Percentiles rank a stretch among this genome's conserved stretches.
phyloP scores from a whole-genome alignment of 2,888 invertebrate genomes.

The Baronia brevicornis region DNA sequence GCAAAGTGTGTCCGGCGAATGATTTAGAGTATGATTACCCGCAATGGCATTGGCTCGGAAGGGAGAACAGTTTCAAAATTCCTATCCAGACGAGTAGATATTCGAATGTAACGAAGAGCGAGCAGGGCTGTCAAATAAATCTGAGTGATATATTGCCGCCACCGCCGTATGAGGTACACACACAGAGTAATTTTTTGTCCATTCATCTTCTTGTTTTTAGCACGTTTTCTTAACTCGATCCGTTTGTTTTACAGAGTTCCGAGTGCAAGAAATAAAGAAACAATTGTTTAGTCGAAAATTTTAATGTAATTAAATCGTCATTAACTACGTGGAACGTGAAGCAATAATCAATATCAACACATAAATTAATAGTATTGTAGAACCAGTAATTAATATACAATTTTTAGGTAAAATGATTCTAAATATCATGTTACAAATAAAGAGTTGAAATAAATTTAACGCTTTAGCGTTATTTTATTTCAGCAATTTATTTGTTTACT shows the following conservation, averaged over 20 bases:
- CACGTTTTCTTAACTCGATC: constrained; percentile 2
- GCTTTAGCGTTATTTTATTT: too few relatives aligned
- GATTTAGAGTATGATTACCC: constrained; percentile 72
- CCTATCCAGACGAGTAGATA: constrained; percentile 65
- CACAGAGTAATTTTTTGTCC: constrained; percentile 25
- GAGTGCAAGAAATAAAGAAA: constrained; percentile 44
- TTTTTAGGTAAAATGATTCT: constrained; percentile 10
- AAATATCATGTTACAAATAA: background rate
- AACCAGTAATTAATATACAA: constrained; percentile 16
- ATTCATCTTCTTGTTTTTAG: constrained; percentile 27
- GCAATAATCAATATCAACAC: constrained; percentile 47
- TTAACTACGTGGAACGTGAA: constrained; percentile 23
- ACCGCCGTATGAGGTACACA: constrained; percentile 76
- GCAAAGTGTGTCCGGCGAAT: constrained; percentile 65
- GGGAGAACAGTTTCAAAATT: constrained; percentile 73
- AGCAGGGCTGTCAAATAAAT: constrained; percentile 75
- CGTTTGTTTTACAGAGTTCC: constrained; percentile 54
- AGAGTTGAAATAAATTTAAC: too few relatives aligned
- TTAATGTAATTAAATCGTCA: constrained; percentile 15
- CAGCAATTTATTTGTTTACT: too few relatives aligned
- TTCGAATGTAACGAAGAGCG: constrained; percentile 65
- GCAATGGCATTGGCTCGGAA: constrained; percentile 69
- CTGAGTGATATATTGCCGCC: constrained; percentile 80
- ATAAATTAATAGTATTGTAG: constrained; percentile 28
- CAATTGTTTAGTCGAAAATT: constrained; percentile 15